Percentiles rank a stretch among this genome's conserved stretches.
phyloP scores from a whole-genome alignment of 2,113 vertebrate species.

The Pluvialis apricaria region DNA sequence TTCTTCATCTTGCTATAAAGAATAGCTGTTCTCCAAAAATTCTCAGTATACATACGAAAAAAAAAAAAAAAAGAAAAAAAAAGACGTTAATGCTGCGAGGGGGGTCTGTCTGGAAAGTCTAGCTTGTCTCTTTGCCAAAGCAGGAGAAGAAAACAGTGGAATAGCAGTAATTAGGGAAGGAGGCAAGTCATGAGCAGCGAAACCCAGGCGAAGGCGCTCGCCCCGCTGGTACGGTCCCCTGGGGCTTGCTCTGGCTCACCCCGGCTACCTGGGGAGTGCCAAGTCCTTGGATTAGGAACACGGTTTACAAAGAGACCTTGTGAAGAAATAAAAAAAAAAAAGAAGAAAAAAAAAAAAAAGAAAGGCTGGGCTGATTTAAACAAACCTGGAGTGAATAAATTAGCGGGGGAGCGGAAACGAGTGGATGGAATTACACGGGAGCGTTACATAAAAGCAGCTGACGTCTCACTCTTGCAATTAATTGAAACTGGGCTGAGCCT shows the following conservation, averaged over 20 bases:
- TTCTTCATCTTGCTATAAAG: background rate
- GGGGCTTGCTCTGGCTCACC: background rate
- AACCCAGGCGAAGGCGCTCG: background rate
- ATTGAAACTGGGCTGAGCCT: background rate
- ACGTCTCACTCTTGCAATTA: constrained; percentile 15
- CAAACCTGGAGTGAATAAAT: constrained; percentile 32
- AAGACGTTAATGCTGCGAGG: no score
- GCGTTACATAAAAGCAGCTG: constrained; percentile 2
- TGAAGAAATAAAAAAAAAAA: background rate
- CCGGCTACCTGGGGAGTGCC: background rate
- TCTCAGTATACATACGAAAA: background rate
- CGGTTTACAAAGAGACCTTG: background rate
- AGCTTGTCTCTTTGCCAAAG: background rate
- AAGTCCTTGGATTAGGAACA: background rate
- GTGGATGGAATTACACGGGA: constrained; percentile 12
- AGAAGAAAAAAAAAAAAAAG: background rate
- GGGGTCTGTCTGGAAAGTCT: background rate
- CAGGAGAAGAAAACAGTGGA: background rate
- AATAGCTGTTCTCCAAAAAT: background rate
- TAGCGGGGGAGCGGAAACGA: background rate
- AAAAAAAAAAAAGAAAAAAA: background rate
- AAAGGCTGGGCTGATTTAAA: background rate
- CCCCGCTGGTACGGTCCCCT: background rate
- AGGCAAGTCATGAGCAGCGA: background rate
- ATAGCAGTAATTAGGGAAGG: background rate